Conservation (phyloP, 2,888 invertebrate genomes). For the Lasioglossum lativentre region DNA sequence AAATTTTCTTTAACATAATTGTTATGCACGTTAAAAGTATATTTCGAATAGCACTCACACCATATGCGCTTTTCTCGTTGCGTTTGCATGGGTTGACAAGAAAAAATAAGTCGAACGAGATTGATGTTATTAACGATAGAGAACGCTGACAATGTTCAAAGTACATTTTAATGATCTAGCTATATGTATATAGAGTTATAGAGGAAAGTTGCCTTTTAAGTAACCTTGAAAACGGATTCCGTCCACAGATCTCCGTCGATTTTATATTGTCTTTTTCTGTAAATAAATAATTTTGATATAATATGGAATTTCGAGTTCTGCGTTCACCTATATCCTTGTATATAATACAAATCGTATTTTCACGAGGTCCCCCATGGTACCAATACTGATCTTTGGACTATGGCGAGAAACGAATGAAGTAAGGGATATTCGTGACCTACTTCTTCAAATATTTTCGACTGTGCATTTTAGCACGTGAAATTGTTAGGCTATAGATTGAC, state of each 20-base stretch:
- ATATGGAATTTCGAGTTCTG: neutral
- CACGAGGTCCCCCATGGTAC: neutral
- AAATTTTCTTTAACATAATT: slow-evolving; percentile 52
- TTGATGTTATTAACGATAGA: no score
- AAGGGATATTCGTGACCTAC: neutral
- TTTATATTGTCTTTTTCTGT: slow-evolving; percentile 16
- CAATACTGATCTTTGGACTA: neutral
- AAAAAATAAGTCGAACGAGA: neutral
- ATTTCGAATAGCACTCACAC: neutral
- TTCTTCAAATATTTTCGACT: neutral
- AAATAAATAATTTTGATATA: slow-evolving; percentile 29
- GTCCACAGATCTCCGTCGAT: neutral
- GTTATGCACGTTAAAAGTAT: neutral
- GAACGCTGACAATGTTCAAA: neutral
- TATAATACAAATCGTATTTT: neutral
- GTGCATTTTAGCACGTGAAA: no score
- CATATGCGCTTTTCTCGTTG: neutral
- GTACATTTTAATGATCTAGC: neutral
- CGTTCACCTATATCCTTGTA: neutral
- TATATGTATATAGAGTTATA: neutral
- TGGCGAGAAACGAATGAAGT: neutral
- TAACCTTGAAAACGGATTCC: neutral
- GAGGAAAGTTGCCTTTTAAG: neutral
- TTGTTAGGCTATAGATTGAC: neutral
- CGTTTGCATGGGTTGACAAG: neutral